Evolutionary conservation across 2,888 invertebrate species (phyloP).

Genomic region (Helobdella robusta): DNA sequence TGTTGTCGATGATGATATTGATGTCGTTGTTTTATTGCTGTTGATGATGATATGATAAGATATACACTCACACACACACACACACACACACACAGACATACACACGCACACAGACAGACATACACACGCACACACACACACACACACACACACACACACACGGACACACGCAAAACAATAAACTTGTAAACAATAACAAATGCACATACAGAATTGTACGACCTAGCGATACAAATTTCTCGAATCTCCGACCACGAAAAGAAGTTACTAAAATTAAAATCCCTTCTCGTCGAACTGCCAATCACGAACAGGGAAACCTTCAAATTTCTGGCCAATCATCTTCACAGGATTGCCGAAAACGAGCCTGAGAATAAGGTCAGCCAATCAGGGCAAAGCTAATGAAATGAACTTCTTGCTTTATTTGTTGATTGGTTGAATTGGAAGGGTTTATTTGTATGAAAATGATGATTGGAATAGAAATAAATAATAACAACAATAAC

Average conservation of each 20-base stretch:
- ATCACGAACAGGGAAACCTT: slow-evolving; percentile 84
- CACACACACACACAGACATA: too few relatives aligned
- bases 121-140: too few relatives aligned
- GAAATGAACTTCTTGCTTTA: neutral
- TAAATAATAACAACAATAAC: too few relatives aligned
- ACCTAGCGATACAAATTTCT: slow-evolving; percentile 82
- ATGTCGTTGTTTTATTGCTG: too few relatives aligned
- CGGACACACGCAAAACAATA: too few relatives aligned
- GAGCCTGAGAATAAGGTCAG: slow-evolving; percentile 66
- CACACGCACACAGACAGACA: too few relatives aligned
- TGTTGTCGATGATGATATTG: too few relatives aligned
- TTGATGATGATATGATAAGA: too few relatives aligned
- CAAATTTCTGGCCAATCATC: slow-evolving; percentile 76
- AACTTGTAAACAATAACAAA: too few relatives aligned
- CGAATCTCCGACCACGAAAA: slow-evolving; percentile 67
- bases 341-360: slow-evolving; percentile 66
- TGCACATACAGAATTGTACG: slow-evolving; percentile 65
- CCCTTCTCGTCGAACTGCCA: slow-evolving; percentile 66
- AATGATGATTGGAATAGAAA: too few relatives aligned
- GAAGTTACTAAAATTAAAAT: slow-evolving; percentile 69
- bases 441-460: neutral
- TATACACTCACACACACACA: too few relatives aligned
- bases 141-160: too few relatives aligned
- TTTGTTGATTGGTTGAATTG: neutral
- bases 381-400: neutral